Base-by-base conservation (phyloP, 2,113 vertebrate species). In the Balaeniceps rex region DNA sequence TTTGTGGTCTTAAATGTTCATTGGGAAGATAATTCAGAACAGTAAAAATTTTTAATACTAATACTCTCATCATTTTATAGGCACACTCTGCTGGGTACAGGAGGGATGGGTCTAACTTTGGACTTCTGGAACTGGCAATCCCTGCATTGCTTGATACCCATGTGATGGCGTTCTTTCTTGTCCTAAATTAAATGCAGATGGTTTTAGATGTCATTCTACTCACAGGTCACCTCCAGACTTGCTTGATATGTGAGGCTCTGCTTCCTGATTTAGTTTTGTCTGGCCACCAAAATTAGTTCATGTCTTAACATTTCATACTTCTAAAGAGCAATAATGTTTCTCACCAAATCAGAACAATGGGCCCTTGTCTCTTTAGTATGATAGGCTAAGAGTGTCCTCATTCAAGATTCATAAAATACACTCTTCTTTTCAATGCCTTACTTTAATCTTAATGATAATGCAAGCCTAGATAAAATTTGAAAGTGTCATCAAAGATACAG, bases 241-340 rank as follows among this genome's bases (percentile, higher is more conserved):
- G 23, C 29, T 91, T 93, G 75, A 86, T 90, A 38, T 60, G 38
- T 82, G 82, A 87, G 66, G 63, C 52, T 90, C n/a, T 83, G 44
- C 38, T 94, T 94, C 77, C 91, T 82, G 74, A 69, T 94, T 91
- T 86, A 91, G 69, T 93, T 95, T 93, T 94, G 46, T 85, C 84
- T 90, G 78, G 75, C 55, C 70, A 66, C 63, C 26, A 66, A 93
- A 83, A 40, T 91, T 91, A 82, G 74, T 87, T 93, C 40, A 24
- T 57, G 4, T 92, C 87, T 82, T 87, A 83, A 88, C 26, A 31
- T 77, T 87, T 69, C 29, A 23, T 88, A 47, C n/a, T 80, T 93
- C 19, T 74, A 34, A 96, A 91, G 26, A 83, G 9, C 34, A 77
- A 26, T 63, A 61, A 69, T 76, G 58, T 77, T 94, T 84, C 64